Conservation (phyloP, 1,140 invertebrate genomes). For the Papilio helenus region DNA sequence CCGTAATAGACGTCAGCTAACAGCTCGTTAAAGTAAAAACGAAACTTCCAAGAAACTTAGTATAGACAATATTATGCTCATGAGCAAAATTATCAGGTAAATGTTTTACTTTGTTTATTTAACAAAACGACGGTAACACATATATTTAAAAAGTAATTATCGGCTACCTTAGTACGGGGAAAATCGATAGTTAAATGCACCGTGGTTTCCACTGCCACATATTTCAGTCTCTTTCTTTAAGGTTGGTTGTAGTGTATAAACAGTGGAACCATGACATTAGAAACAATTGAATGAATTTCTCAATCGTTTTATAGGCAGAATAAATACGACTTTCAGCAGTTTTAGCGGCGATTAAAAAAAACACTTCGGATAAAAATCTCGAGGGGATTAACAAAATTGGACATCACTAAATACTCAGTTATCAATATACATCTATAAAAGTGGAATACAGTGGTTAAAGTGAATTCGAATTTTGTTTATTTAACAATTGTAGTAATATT, state of each 20-base stretch:
- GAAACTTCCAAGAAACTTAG: conserved; percentile 13
- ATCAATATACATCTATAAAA: background rate
- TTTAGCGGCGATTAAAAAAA: conserved; percentile 25
- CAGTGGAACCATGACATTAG: background rate
- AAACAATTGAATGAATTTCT: background rate
- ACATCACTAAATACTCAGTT: conserved; percentile 9
- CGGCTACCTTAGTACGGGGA: too few relatives aligned
- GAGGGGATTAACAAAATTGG: conserved; percentile 2
- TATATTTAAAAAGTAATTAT: background rate
- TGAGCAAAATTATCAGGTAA: background rate
- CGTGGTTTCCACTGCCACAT: background rate
- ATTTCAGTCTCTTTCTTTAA: background rate
- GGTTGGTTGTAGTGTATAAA: too few relatives aligned
- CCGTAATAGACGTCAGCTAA: background rate
- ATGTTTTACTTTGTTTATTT: background rate
- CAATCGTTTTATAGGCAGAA: background rate
- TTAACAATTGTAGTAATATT: background rate
- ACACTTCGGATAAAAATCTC: background rate
- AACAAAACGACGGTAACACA: background rate
- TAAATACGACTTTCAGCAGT: conserved; percentile 4
- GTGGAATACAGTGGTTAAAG: too few relatives aligned
- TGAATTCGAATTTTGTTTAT: too few relatives aligned
- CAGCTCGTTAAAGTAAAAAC: conserved; percentile 17
- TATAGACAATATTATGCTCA: background rate
- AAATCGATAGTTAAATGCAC: too few relatives aligned